Base-by-base conservation (phyloP, 2,888 invertebrate genomes). In the Odontocolon sp. region DNA sequence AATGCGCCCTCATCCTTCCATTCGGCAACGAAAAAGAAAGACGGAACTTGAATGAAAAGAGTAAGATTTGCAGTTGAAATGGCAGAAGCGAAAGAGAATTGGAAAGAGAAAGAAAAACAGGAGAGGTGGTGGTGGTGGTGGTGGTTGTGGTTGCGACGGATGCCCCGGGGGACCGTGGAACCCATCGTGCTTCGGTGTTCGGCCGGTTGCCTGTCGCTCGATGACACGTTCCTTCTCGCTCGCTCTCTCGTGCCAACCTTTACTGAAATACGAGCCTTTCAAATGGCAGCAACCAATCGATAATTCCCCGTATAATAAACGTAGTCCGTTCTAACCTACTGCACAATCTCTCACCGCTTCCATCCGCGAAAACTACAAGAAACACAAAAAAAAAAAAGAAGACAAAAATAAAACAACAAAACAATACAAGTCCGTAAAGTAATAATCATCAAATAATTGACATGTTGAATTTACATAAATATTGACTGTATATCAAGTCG, bases 141-240 rank as follows among this genome's bases (percentile, higher is more conserved):
- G n/a, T n/a, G n/a, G n/a, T 28, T 45, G 45, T 38, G 64, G 36
- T 73, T 52, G 61, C 66, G 52, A 50, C 47, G 70, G 64, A 67
- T 61, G 78, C 79, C 59, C 81, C 81, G 54, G 70, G 82, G 75
- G 71, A 76, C 69, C 79, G 70, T 81, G 80, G 73, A 76, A 81
- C 87, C 87, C 83, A 83, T 79, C 84, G 70, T 85, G 83, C 84
- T 68, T 80, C 70, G 70, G 69, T 80, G 89, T 87, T 82, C 42
- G 80, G 78, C 89, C 82, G 88, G 89, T 89, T 89, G 89, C 89
- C 87, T 87, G 82, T 80, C 76, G 64, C 78, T 79, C 81, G 86
- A 85, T 66, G 80, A 52, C 74, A 74, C 63, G 69, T 47, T 40
- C 67, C 69, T 38, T 59, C 71, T 54, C 70, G 38, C 57, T 73